Base-by-base conservation (phyloP, 2,113 vertebrate genomes). In the Dryoscopus gambensis region DNA sequence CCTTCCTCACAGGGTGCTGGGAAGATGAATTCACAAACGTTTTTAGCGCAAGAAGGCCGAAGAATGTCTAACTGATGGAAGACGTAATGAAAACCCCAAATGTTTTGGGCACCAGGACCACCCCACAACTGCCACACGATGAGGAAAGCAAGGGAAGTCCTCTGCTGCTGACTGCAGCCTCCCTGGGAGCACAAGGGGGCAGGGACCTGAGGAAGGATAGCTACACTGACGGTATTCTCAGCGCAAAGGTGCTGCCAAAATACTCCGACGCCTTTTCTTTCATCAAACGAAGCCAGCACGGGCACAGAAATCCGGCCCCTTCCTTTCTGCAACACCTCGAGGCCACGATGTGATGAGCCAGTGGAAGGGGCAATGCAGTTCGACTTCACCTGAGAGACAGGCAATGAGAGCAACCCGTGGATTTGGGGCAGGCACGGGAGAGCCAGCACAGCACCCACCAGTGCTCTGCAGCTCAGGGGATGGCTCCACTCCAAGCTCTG, bases 201-300 rank as follows among this genome's bases (percentile, higher is more conserved):
- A 87, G 46, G 30, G 47, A 59, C 31, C 47, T 55, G 68, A 88
- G 68, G 15, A 70, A 50, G 57, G 35, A 25, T 19, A 67, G 89
- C 40, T 74, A 31, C 56, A 63, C 30, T 42, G 39, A 46, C 22
- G 42, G 33, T 20, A 25, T 67, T 87, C 55, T 59, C 60, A 2
- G 40, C 12, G 71, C 64, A 77, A 81, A 94, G 75, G 83, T 73
- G 60, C 53, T 57, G 59, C 70, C 60, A 84, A 70, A 93, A 91
- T 18, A 50, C 0, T 19, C 74, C 46, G 81, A 65, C 33, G n/a
- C 30, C 50, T 76, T 83, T 62, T 40, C 67, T 57, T 35, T 13
- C 7, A 19, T 62, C 85, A 94, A 82, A 82, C 2, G 0, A 76
- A 85, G 53, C 0, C 59, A 59, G 47, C 84, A 33, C 0, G 0